Evolutionary conservation across 2,888 invertebrate genomes (phyloP).

Genomic region (Microdon myrmicae): DNA sequence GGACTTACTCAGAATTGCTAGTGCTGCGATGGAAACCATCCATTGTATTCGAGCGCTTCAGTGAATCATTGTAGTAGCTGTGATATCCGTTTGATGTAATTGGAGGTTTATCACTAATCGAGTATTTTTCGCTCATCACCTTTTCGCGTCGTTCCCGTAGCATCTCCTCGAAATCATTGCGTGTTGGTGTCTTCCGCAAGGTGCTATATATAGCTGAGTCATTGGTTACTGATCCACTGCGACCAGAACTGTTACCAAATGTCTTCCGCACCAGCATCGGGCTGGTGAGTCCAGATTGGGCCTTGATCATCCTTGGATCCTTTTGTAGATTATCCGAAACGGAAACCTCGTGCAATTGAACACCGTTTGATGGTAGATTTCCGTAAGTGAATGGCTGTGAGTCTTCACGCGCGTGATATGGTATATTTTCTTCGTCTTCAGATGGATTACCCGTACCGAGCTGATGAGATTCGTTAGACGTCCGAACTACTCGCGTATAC

Average conservation of each 20-base stretch:
- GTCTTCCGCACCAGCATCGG: slow-evolving; percentile 86
- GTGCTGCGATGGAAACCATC: slow-evolving; percentile 57
- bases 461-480: slow-evolving; percentile 59
- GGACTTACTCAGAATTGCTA: slow-evolving; percentile 56
- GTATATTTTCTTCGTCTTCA: slow-evolving; percentile 72
- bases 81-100: slow-evolving; percentile 52
- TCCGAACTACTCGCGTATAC: slow-evolving; percentile 66
- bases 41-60: slow-evolving; percentile 57
- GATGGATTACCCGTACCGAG: slow-evolving; percentile 27
- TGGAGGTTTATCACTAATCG: slow-evolving; percentile 41
- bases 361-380: slow-evolving; percentile 67
- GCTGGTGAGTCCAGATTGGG: slow-evolving; percentile 81
- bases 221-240: slow-evolving; percentile 57
- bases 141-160: slow-evolving; percentile 66
- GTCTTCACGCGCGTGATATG: slow-evolving; percentile 91
- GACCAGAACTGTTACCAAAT: slow-evolving; percentile 64
- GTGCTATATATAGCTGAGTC: slow-evolving; percentile 50
- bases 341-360: slow-evolving; percentile 61
- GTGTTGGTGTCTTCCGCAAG: slow-evolving; percentile 62
- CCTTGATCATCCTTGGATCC: slow-evolving; percentile 71
- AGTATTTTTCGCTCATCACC: slow-evolving; percentile 56
- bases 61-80: slow-evolving; percentile 54
- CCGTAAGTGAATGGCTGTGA: slow-evolving; percentile 92
- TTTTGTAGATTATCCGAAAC: slow-evolving; percentile 58
- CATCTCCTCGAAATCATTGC: slow-evolving; percentile 66